phyloP scores from a whole-genome alignment of 1,140 invertebrate species.

The Trichonephila clavipes region DNA sequence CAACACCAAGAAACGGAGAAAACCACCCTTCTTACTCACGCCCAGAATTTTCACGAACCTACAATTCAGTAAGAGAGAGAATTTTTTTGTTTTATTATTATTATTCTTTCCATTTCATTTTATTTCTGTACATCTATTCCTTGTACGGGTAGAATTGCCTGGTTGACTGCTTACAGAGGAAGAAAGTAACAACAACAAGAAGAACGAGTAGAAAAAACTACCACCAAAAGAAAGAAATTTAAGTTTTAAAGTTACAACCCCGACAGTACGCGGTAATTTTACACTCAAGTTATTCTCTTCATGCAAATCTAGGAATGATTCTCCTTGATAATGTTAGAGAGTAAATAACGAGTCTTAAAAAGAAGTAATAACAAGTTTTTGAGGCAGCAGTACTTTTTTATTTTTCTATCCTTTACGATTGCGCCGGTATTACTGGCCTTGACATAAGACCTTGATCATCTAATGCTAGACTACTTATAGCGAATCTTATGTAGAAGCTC shows the following conservation, averaged over 20 bases:
- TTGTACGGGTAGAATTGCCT: conserved; percentile 25
- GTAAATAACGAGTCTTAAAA: conserved; percentile 64
- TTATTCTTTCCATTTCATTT: not conserved
- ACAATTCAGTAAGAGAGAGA: not conserved
- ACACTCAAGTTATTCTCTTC: conserved; percentile 43
- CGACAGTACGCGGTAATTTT: conserved; percentile 43
- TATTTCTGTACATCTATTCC: not conserved
- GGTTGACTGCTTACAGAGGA: not conserved
- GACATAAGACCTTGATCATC: conserved; percentile 18
- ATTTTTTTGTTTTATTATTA: not conserved
- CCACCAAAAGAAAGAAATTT: not conserved
- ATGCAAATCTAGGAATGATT: conserved; percentile 64
- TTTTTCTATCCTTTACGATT: conserved; percentile 42
- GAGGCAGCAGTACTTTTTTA: conserved; percentile 36
- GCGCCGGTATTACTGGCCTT: conserved; percentile 35
- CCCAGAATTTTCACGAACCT: conserved; percentile 49
- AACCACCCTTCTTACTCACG: conserved; percentile 7
- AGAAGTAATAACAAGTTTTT: conserved; percentile 68
- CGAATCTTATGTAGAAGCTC: not conserved
- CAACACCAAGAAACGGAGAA: conserved; percentile 22
- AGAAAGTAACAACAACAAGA: not conserved
- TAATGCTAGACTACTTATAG: conserved; percentile 57
- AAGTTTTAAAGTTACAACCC: conserved; percentile 40
- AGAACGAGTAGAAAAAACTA: not conserved
- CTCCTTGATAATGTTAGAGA: conserved; percentile 50